Percentiles rank a stretch among this genome's conserved stretches.
Conservation (phyloP, 2,113 vertebrate species). For the Leptocoma aspasia region DNA sequence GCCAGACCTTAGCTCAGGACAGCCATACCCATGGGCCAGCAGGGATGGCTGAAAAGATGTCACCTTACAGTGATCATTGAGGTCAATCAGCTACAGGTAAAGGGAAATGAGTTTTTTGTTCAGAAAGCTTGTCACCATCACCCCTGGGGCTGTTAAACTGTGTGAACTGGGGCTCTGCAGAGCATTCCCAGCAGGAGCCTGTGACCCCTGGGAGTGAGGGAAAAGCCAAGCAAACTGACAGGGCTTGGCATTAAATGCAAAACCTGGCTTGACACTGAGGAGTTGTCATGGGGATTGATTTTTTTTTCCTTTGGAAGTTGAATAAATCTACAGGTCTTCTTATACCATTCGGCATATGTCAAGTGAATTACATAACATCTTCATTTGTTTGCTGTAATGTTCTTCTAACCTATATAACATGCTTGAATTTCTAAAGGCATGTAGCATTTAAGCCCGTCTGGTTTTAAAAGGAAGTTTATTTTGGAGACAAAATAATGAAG, state of each 20-base stretch:
- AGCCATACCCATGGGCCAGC: rapidly evolving
- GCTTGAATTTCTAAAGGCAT: background rate
- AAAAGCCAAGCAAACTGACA: background rate
- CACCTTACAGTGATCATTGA: rapidly evolving
- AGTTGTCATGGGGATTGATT: background rate
- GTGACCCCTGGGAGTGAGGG: background rate
- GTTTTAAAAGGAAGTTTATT: background rate
- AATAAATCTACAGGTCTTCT: background rate
- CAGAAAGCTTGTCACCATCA: background rate
- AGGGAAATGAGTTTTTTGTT: background rate
- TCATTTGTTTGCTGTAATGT: background rate
- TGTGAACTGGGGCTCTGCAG: background rate
- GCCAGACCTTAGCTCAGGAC: background rate
- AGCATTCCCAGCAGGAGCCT: background rate
- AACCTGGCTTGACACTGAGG: background rate
- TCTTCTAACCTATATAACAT: background rate
- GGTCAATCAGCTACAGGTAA: too few relatives aligned
- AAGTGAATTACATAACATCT: background rate
- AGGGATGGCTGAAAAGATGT: background rate
- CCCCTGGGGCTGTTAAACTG: background rate
- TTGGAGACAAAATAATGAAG: background rate
- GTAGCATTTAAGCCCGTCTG: background rate
- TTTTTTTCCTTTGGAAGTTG: background rate
- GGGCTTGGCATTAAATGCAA: background rate
- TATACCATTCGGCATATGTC: background rate